Evolutionary conservation across 2,797 vertebrate genomes (phyloP), one percentile per base, ranked within the genome.

Genomic region (Phrynocephalus guinanensis): DNA sequence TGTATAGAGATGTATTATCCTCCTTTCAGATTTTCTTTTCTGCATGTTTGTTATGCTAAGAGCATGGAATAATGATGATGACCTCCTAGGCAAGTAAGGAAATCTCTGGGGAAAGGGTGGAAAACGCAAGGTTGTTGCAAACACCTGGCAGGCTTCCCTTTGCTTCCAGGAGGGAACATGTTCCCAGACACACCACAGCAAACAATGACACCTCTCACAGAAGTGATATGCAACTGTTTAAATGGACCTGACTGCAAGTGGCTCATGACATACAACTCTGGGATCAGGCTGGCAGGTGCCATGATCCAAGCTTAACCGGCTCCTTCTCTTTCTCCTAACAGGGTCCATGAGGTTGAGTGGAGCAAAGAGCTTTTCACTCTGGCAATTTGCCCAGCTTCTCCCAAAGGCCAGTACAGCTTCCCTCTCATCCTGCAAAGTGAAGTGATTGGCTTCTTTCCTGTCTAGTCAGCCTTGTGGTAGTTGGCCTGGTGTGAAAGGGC

Each of bases 41-140:
- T 73, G 1, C 0, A 79, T 20, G 0, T 6, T 52, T 86, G 84
- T 87, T 73, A 5, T 33, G 26, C 89, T 83, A 6, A 5, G 89
- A 88, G 28, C 1, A 2, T 87, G 68, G n/a, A 22, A 60, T 50
- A 82, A 26, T 87, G 82, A 26, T 87, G 82, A 26, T 87, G 82
- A 38, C 10, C 79, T 81, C n/a, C 0, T 56, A 18, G 75, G 84
- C 71, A 70, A 86, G 24, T 24, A 73, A 66, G 26, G 44, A 88
- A 68, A 1, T 0, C 26, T 85, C 18, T 26, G 22, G 86, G 84
- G 9, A 83, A 92, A 68, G 84, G 2, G 44, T 5, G 6, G 20
- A 0, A 44, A 44, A 44, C 38, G 38, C 38, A 44, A 86, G 50
- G 75, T 82, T 56, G 24, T 50, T 24, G n/a, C 5, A 48, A 72